These are phyloP conservation scores for Agriopis marginaria DNA, from an alignment of 2,888 invertebrate species.

Conservation along the genomic window DNA sequence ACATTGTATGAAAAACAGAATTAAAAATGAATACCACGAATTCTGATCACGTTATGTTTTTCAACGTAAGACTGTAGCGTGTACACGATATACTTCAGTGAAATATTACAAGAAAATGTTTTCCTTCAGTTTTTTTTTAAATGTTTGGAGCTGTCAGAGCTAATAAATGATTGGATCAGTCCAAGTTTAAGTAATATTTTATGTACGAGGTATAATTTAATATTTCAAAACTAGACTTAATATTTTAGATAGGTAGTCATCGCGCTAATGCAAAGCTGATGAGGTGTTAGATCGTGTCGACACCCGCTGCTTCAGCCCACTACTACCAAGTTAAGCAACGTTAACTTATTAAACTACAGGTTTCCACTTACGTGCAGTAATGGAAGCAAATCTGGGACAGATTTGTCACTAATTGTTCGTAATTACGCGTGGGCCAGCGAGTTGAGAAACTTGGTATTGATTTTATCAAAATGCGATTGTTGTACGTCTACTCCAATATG, in stretches of 20 bases:
- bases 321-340: conserved; percentile 52
- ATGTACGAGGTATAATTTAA: conserved; percentile 13
- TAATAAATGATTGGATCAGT: no score
- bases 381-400: conserved; percentile 55
- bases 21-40: no score
- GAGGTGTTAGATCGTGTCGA: conserved; percentile 42
- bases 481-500: neutral
- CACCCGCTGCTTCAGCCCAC: conserved; percentile 29
- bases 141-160: no score
- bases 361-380: conserved; percentile 59
- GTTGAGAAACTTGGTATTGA: conserved; percentile 35
- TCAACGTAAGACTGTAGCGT: no score
- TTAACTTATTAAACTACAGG: conserved; percentile 49
- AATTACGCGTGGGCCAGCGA: conserved; percentile 49
- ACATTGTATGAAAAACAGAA: no score
- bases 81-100: no score
- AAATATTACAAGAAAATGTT: no score
- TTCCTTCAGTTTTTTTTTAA: no score
- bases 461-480: conserved; percentile 18
- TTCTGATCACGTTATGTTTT: no score
- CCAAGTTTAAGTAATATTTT: neutral
- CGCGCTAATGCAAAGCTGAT: conserved; percentile 57
- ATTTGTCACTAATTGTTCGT: conserved; percentile 60
- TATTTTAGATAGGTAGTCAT: conserved; percentile 27
- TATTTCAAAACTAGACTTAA: conserved; percentile 32